phyloP scores from a whole-genome alignment of 2,113 vertebrate genomes.

The Choloepus hoffmanni region DNA sequence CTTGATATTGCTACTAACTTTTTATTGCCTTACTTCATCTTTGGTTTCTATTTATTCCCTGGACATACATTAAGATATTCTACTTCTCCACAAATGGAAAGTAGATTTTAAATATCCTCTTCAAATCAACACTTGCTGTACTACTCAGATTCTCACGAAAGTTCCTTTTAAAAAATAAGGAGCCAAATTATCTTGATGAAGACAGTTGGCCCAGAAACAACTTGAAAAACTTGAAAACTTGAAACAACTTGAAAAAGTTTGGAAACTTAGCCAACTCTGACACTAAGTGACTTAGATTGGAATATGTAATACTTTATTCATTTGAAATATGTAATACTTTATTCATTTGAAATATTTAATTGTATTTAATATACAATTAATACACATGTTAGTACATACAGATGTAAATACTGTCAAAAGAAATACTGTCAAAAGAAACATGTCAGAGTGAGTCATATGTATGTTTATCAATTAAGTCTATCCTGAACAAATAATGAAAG shows the following conservation, averaged over 20 bases:
- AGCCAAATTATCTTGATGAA: constrained; percentile 30
- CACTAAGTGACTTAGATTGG: background rate
- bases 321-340: background rate
- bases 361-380: background rate
- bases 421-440: no score
- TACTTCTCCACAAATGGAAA: background rate
- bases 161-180: background rate
- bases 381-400: no score
- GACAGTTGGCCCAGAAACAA: background rate
- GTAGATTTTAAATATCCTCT: background rate
- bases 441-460: background rate
- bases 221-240: background rate
- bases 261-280: background rate
- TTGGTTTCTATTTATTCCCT: constrained; percentile 10
- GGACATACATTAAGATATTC: background rate
- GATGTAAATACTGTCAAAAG: no score
- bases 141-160: background rate
- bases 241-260: background rate
- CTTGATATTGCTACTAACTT: background rate
- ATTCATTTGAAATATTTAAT: background rate
- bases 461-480: background rate
- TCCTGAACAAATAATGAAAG: background rate
- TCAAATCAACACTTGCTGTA: background rate
- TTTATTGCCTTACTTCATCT: background rate
- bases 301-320: background rate